A percentile compares a stretch with the other conserved stretches of the same genome.
Conservation (phyloP, 2,888 invertebrate genomes). For the Neoaliturus tenellus region DNA sequence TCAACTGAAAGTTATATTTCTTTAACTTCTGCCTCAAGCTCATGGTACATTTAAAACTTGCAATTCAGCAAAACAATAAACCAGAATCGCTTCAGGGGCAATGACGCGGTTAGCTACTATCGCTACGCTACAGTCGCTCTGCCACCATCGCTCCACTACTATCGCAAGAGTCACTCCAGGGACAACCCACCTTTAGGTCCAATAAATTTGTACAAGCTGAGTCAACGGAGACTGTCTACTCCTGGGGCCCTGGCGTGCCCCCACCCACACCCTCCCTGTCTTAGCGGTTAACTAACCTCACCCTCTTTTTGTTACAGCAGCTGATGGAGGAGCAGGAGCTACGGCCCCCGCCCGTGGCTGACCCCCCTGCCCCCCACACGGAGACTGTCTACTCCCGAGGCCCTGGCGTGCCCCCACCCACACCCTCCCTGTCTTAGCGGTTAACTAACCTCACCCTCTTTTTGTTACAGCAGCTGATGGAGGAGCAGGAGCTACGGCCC, state of each 20-base stretch:
- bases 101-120: no score
- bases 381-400: conserved; percentile 40
- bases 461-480: conserved; percentile 9
- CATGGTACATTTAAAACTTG: no score
- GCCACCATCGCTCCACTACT: no score
- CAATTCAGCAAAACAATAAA: no score
- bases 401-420: conserved; percentile 30
- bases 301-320: conserved; percentile 5
- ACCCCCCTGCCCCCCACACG: conserved; percentile 34
- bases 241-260: conserved; percentile 5
- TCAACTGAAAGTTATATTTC: no score
- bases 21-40: no score
- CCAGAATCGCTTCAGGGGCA: no score
- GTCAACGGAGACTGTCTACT: conserved; percentile 34
- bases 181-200: no score
- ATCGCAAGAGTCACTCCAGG: no score
- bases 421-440: conserved; percentile 55
- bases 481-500: background rate
- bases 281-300: background rate
- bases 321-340: background rate
- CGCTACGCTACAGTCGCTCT: no score
- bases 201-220: no score
- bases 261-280: conserved; percentile 48
- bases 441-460: background rate
- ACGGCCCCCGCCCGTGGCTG: background rate